Conservation (phyloP, 2,797 vertebrate species). For the Aeoliscus strigatus region DNA sequence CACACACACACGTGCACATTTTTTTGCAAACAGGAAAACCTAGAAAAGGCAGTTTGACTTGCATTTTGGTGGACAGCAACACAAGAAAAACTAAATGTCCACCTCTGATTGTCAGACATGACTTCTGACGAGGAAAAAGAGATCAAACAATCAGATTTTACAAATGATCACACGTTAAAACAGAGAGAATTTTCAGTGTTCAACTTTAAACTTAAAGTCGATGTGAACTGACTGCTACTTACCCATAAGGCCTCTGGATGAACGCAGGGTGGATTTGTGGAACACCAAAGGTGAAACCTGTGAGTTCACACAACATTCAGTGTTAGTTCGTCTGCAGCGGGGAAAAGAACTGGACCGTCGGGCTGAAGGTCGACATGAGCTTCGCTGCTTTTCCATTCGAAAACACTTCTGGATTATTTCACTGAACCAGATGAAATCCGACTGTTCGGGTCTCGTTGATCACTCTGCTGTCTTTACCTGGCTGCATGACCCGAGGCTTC, state of each 20-base stretch:
- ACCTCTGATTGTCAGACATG: constrained; percentile 28
- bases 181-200: no score
- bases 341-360: no score
- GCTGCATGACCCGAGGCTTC: constrained; percentile 92
- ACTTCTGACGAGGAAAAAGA: no score
- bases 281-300: constrained; percentile 90
- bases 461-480: no score
- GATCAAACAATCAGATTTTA: no score
- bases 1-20: constrained; percentile 25
- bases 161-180: not conserved
- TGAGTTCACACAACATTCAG: constrained; percentile 61
- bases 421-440: no score
- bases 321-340: constrained; percentile 73
- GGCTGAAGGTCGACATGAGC: no score
- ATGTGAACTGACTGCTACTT: no score
- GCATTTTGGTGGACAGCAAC: constrained; percentile 25
- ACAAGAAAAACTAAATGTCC: constrained; percentile 17
- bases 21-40: constrained; percentile 37
- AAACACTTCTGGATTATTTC: constrained; percentile 37
- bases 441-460: no score
- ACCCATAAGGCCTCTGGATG: constrained; percentile 95
- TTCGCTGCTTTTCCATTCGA: no score
- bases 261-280: constrained; percentile 93
- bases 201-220: no score
- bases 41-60: constrained; percentile 37